Evolutionary conservation across 2,888 invertebrate genomes (phyloP).

Genomic region (Alentia gelatinosa): DNA sequence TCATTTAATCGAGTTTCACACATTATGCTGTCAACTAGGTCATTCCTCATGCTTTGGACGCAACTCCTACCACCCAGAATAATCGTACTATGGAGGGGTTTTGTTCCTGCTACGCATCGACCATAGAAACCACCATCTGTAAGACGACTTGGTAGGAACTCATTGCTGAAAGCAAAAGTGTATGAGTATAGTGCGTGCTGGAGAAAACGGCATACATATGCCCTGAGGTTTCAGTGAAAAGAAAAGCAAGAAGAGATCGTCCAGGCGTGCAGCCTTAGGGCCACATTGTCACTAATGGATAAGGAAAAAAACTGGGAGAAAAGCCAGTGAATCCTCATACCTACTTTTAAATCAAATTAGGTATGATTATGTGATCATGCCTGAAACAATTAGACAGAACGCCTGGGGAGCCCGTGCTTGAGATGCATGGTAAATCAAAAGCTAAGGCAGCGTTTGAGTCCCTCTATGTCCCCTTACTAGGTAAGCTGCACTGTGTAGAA

Average conservation of each 20-base stretch:
- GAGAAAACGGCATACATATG: background rate
- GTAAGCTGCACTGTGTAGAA: background rate
- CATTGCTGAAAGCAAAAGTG: background rate
- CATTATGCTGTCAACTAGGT: conserved; percentile 30
- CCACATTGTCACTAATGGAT: conserved; percentile 21
- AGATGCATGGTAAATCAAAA: conserved; percentile 50
- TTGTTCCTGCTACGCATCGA: background rate
- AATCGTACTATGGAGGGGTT: background rate
- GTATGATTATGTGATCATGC: conserved; percentile 46
- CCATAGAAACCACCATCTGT: background rate
- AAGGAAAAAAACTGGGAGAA: conserved; percentile 21
- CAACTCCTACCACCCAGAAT: background rate
- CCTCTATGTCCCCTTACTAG: background rate
- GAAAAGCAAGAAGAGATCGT: background rate
- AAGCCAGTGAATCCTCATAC: conserved; percentile 45
- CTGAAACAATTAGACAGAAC: conserved; percentile 45
- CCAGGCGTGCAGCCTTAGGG: background rate
- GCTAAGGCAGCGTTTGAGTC: conserved; percentile 22
- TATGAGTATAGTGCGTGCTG: background rate
- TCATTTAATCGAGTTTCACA: conserved; percentile 34
- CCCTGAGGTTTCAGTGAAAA: background rate
- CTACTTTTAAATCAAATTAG: conserved; percentile 44
- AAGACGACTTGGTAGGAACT: background rate
- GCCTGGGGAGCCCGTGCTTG: conserved; percentile 5
- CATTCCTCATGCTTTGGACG: conserved; percentile 7